Conservation (phyloP, 2,113 vertebrate species). For the Herpetotheres cachinnans region DNA sequence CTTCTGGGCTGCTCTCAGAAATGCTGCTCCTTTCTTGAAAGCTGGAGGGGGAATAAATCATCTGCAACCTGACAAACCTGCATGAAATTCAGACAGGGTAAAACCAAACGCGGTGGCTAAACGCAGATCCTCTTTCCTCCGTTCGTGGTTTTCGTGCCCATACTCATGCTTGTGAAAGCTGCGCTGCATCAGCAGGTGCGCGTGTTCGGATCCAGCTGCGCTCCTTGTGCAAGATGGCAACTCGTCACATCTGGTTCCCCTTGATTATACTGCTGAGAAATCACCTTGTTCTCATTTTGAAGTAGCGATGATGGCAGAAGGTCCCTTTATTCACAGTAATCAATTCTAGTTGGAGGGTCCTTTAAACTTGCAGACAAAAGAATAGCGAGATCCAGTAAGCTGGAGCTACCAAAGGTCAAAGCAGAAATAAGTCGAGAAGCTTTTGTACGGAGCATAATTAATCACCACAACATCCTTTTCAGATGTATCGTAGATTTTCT, state of each 20-base stretch:
- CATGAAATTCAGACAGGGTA: background rate
- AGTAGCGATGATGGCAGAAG: background rate
- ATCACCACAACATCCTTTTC: background rate
- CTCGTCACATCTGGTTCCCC: background rate
- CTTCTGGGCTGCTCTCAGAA: background rate
- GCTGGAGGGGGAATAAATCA: background rate
- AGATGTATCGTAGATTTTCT: background rate
- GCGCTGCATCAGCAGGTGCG: background rate
- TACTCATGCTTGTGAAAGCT: background rate
- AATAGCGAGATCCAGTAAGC: background rate
- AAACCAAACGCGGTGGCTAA: background rate
- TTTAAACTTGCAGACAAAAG: background rate
- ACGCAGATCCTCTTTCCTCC: background rate
- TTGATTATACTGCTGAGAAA: background rate
- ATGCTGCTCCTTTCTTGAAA: background rate
- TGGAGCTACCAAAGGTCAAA: background rate
- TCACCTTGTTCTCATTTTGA: background rate
- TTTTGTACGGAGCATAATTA: background rate
- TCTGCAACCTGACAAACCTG: background rate
- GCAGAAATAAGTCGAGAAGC: background rate
- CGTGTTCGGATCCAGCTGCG: background rate
- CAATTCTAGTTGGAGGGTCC: background rate
- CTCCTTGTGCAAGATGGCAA: background rate
- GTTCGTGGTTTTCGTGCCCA: fast-evolving
- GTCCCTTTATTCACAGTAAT: background rate